A percentile compares a stretch with the other conserved stretches of the same genome.
Conservation (phyloP, 2,797 vertebrate species). For the Huso huso region DNA sequence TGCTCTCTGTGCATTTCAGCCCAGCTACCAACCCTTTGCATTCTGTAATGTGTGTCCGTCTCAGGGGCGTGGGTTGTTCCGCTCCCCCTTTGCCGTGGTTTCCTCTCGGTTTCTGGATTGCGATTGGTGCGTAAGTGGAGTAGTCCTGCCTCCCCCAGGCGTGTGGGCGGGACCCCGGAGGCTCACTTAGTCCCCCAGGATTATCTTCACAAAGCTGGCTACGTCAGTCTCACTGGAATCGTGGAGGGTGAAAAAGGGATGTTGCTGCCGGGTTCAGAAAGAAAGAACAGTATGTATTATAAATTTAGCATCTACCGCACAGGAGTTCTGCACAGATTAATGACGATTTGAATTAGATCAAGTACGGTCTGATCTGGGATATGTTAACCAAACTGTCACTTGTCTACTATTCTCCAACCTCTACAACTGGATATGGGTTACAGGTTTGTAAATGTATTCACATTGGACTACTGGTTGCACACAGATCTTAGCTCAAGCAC, state of each 20-base stretch:
- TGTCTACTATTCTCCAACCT: too few species aligned
- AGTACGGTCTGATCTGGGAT: too few species aligned
- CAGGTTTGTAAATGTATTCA: too few species aligned
- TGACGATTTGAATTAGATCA: too few species aligned
- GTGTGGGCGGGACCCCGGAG: conserved; percentile 21
- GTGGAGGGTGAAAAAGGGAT: conserved; percentile 85
- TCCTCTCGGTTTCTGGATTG: conserved; percentile 34
- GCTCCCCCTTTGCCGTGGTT: conserved; percentile 21
- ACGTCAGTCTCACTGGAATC: conserved; percentile 95
- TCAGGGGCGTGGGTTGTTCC: neutral
- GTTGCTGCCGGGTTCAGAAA: conserved; percentile 60
- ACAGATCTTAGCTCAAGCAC: too few species aligned
- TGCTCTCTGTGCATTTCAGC: too few species aligned
- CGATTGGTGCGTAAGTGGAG: conserved; percentile 33
- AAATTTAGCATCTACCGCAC: too few species aligned
- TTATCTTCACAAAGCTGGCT: conserved; percentile 88
- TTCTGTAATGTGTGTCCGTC: neutral
- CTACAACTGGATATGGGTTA: too few species aligned
- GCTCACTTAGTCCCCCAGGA: conserved; percentile 76
- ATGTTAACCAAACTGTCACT: too few species aligned
- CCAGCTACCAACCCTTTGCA: neutral
- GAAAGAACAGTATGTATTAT: too few species aligned
- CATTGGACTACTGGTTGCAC: too few species aligned
- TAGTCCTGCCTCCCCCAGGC: conserved; percentile 36
- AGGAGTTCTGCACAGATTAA: too few species aligned